Evolutionary conservation across 2,113 vertebrate genomes (phyloP).

Genomic region (Hepsetus odoe): DNA sequence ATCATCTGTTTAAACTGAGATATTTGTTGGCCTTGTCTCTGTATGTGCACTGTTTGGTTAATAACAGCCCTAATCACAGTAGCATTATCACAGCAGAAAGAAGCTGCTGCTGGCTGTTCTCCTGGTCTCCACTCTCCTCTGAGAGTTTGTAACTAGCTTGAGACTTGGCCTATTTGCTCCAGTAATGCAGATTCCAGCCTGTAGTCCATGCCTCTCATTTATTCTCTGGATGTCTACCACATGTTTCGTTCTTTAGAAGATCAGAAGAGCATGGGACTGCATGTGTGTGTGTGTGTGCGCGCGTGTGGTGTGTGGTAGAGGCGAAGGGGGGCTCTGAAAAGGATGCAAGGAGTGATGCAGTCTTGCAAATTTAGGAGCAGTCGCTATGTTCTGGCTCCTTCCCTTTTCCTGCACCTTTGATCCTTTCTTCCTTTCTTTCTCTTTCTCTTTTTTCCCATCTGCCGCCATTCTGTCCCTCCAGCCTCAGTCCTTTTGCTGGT

Average conservation of each 20-base stretch:
- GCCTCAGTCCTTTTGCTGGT: conserved; percentile 7
- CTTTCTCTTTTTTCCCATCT: background rate
- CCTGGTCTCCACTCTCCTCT: background rate
- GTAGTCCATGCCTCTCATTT: background rate
- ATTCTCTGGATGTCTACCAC: conserved; percentile 35
- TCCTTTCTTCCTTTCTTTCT: background rate
- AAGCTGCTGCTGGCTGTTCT: background rate
- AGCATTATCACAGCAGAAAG: background rate
- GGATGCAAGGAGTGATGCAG: conserved; percentile 31
- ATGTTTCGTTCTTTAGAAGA: conserved; percentile 32
- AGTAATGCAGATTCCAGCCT: conserved; percentile 40
- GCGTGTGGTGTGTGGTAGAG: background rate
- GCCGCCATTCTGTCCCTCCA: background rate
- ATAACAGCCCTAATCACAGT: background rate
- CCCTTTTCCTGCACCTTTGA: conserved; percentile 20
- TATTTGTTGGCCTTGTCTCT: background rate
- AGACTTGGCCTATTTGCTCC: conserved; percentile 16
- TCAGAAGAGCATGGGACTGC: conserved; percentile 12
- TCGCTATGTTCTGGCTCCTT: conserved; percentile 15
- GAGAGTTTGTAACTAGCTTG: background rate
- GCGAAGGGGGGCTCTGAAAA: conserved; percentile 1
- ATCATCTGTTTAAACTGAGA: too few species aligned
- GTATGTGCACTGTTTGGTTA: background rate
- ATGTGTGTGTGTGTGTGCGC: conserved; percentile 18
- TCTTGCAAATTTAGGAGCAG: conserved; percentile 29